Base-by-base conservation (phyloP, 2,113 vertebrate genomes). In the Pelecanus crispus region DNA sequence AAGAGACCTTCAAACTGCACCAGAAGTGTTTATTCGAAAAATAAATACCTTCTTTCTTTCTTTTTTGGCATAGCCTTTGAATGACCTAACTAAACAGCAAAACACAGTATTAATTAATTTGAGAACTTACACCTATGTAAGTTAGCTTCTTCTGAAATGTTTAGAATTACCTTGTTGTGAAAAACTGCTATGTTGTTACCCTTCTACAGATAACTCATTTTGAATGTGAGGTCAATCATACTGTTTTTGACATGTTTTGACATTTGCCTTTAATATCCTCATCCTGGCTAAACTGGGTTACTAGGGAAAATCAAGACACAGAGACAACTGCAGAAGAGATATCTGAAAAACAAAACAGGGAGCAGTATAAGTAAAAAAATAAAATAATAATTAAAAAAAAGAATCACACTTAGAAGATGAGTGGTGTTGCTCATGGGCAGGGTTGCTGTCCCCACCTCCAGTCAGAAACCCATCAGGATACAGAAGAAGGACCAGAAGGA, bases 31-130 rank as follows among this genome's bases (percentile, higher is more conserved):
- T 59, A 85, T 59, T 82, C 7, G 2, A 68, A 81, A 92, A 49
- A 81, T 36, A 94, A 97, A 95, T 87, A 56, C 86, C 52, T 73
- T 50, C 91, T 84, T 95, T 88, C 74, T 92, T 80, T 34, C 62
- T 31, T 55, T 90, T 75, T 29, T 96, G 93, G 94, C 90, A 68
- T 2, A 65, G 94, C 55, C 65, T 88, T 34, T 67, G 65, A 66
- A 42, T 0, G 2, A 59, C 58, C 45, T 2, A 58, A 75, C 19
- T 58, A 6, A 92, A 56, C 20, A 90, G 65, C 31, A 75, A 40
- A 89, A 38, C 24, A 17, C 1, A 28, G 65, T 12, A 44, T 15
- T 47, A n/a, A 42, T 20, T 53, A 44, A 31, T 32, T n/a, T 26
- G n/a, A 55, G 53, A 89, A 49, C 17, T 79, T 47, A 63, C 19